A percentile compares a stretch with the other conserved stretches of the same genome.
phyloP scores from a whole-genome alignment of 2,113 vertebrate genomes.

The Phocoena sinus region DNA sequence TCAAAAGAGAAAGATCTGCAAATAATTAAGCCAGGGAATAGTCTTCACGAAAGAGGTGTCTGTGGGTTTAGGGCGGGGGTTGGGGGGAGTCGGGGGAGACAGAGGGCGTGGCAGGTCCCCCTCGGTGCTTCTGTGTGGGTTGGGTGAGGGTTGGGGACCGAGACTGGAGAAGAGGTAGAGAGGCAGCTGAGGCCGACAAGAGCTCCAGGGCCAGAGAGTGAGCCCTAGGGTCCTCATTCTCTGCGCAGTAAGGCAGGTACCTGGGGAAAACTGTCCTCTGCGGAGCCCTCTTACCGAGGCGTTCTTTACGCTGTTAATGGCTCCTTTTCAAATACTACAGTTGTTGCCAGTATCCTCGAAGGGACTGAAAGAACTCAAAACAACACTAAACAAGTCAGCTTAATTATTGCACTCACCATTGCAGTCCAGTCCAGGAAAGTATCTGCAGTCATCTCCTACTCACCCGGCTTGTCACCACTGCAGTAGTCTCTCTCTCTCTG shows the following conservation, averaged over 20 bases:
- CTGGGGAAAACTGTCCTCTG: neutral
- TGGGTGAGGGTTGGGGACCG: neutral
- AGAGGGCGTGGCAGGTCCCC: neutral
- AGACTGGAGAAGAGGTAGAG: neutral
- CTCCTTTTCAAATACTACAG: neutral
- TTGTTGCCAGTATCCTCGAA: neutral
- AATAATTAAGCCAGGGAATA: conserved; percentile 55
- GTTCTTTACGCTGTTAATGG: accelerated
- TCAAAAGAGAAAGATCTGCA: conserved; percentile 29
- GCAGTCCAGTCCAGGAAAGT: too few relatives aligned
- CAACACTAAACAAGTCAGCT: neutral
- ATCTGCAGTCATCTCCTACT: accelerated
- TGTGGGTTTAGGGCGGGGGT: neutral
- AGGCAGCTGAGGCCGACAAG: neutral
- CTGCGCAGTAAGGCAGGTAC: neutral
- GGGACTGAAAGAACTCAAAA: neutral
- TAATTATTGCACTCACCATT: accelerated
- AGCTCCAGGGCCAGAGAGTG: neutral
- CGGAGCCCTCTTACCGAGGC: neutral
- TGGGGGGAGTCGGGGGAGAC: too few relatives aligned
- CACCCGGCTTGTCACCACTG: accelerated
- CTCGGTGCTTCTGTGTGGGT: accelerated
- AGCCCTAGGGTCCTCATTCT: neutral
- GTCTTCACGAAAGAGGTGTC: neutral
- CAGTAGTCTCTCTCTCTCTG: neutral